phyloP scores from a whole-genome alignment of 1,140 invertebrate genomes.

The Panagrolaimus sp. region DNA sequence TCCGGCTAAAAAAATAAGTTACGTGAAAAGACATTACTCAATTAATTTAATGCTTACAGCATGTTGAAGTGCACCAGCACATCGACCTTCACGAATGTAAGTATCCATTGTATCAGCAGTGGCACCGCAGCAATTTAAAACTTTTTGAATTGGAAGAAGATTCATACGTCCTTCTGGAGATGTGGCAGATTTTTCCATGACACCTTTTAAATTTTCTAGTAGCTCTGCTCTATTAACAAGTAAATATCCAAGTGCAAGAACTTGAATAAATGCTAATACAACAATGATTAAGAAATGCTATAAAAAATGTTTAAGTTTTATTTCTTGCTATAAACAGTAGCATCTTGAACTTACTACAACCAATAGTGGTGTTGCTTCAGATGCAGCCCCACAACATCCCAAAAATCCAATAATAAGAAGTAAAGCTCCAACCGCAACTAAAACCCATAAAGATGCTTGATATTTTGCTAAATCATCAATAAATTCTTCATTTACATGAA shows the following conservation, averaged over 20 bases:
- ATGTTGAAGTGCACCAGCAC: constrained; percentile 20
- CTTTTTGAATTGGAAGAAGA: constrained; percentile 46
- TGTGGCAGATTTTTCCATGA: constrained; percentile 33
- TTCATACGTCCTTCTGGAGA: constrained; percentile 43
- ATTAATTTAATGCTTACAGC: constrained; percentile 8
- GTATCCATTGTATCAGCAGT: constrained; percentile 34
- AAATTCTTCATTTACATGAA: constrained; percentile 22
- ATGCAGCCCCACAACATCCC: constrained; percentile 56
- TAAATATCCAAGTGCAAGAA: constrained; percentile 42
- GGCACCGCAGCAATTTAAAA: constrained; percentile 54
- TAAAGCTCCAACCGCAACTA: constrained; percentile 51
- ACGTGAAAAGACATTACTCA: too few species aligned
- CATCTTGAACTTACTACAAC: constrained; percentile 42
- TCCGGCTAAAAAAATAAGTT: constrained; percentile 35
- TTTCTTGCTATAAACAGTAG: constrained; percentile 12
- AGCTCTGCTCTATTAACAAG: constrained; percentile 41
- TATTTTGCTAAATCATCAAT: constrained; percentile 50
- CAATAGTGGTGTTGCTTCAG: constrained; percentile 45
- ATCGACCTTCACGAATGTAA: constrained; percentile 38
- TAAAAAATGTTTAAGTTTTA: constrained; percentile 32
- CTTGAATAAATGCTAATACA: constrained; percentile 46
- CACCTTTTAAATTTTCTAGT: constrained; percentile 26
- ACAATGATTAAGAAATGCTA: constrained; percentile 55
- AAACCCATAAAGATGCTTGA: constrained; percentile 54
- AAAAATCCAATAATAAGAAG: constrained; percentile 54